Evolutionary conservation across 1,140 invertebrate genomes (phyloP), one percentile per base, ranked within the genome.

Genomic region (Drosophila mojavensis): DNA sequence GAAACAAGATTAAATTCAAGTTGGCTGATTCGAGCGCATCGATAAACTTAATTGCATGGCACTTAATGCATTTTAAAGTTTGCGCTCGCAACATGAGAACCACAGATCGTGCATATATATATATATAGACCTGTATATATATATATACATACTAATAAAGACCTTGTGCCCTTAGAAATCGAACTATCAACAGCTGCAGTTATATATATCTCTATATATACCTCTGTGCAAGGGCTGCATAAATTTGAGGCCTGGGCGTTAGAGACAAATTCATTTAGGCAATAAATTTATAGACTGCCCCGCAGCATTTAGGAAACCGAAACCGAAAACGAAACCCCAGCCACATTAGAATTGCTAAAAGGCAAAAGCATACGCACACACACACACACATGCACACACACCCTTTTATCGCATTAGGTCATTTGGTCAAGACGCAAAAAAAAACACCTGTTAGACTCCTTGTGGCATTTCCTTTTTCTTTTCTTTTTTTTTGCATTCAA

Each of bases 231-330:
- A 63, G 60, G 43, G 48, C 65, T 67, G 65, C 33, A 43, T 26
- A 51, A 67, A 26, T 30, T 9, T 43, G 56, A 33, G 50, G 48
- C 50, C 51, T 47, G 88, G 88, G 86, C 82, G 82, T 90, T 90
- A 90, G 88, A 90, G 88, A 90, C 88, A 90, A 91, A 90, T 90
- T 90, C 79, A 90, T 91, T 88, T 85, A 80, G 84, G 74, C 84
- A 77, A 83, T 88, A 79, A 90, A 90, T 90, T 90, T 90, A 90
- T 90, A 83, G 82, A 90, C 88, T 90, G 82, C 72, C 77, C 64
- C 55, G 45, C n/a, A 45, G 68, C 64, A 74, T 47, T 74, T 77
- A 78, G 73, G 43, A 2, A 47, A 47, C 43, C 43, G 43, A 74
- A 47, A 47, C n/a, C n/a, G 43, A 47, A 60, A 50, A 20, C 24